Evolutionary conservation across 2,888 invertebrate species (phyloP), one percentile per base, ranked within the genome.

Genomic region (Synanthedon vespiformis): DNA sequence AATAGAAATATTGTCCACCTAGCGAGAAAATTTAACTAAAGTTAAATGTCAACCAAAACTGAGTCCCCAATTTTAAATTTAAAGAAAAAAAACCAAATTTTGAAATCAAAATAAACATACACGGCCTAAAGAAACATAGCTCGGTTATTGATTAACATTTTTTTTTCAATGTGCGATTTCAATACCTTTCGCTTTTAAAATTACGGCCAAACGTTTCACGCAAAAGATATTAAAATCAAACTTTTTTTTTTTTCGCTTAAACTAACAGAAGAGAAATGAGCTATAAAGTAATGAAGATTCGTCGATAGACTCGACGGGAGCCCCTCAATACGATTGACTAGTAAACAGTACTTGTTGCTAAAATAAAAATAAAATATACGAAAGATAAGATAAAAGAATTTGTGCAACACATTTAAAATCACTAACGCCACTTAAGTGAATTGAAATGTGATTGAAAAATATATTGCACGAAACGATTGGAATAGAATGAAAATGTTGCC

Each of bases 311-410:
- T 34, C 66, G 70, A 68, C 61, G 58, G 69, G 61, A 70, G 67
- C 70, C 66, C 69, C 67, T 72, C 77, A 77, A 77, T 72, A 76
- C 77, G 68, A 70, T 74, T 82, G 83, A 82, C 82, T 83, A 83
- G 83, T 74, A 67, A 70, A 61, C 58, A 65, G 61, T 56, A 54
- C 48, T 68, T 53, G 55, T 53, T 54, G 52, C 53, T 55, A 55
- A 60, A 52, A 34, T 34, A 34, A 34, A 34, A 34, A 34, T 34
- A 55, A 34, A 52, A 44, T 52, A 34, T 52, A 49, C 22, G 22
- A 54, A 52, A 51, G 34, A 34, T 10, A 52, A 51, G 49, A 52
- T 51, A 54, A 54, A 50, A 52, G 49, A 50, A 55, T 61, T 61
- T 60, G 66, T 66, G 72, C 68, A 67, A 65, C 62, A 59, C 52